phyloP scores from a whole-genome alignment of 92 coral and sea anemone genomes.

The Phenganax subtilis region DNA sequence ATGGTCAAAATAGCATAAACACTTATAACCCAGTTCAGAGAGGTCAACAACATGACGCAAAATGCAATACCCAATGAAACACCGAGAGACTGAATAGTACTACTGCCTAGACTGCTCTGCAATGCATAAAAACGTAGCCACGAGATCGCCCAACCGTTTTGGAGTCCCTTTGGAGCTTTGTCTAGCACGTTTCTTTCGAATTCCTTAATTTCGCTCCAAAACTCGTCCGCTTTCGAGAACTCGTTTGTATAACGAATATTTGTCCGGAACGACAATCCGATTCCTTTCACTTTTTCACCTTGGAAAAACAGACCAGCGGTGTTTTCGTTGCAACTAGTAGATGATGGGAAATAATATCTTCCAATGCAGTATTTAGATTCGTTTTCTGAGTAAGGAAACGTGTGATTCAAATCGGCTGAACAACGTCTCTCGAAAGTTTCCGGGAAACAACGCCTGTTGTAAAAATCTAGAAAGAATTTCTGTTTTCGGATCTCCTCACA shows the following conservation, averaged over 20 bases:
- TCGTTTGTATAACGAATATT: slow-evolving; percentile 56
- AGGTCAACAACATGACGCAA: slow-evolving; percentile 72
- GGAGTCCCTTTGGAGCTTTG: slow-evolving; percentile 62
- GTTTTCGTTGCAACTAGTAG: background rate
- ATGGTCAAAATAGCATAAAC: slow-evolving; percentile 86
- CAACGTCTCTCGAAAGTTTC: background rate
- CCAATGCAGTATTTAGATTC: background rate
- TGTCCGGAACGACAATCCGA: slow-evolving; percentile 46
- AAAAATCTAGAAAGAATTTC: slow-evolving; percentile 41
- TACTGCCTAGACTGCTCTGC: slow-evolving; percentile 61
- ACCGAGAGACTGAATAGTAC: slow-evolving; percentile 73
- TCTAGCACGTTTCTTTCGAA: slow-evolving; percentile 57
- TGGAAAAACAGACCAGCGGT: background rate
- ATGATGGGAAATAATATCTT: background rate
- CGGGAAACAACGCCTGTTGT: slow-evolving; percentile 44
- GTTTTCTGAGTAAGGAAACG: background rate
- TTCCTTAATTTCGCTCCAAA: slow-evolving; percentile 57
- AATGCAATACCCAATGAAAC: slow-evolving; percentile 83
- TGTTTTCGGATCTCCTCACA: slow-evolving; percentile 54
- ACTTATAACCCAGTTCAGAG: slow-evolving; percentile 85
- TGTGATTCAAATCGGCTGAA: background rate
- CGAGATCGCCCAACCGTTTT: slow-evolving; percentile 67
- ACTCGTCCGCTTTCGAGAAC: slow-evolving; percentile 54
- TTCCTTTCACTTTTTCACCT: slow-evolving; percentile 41
- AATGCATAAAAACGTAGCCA: slow-evolving; percentile 61